phyloP scores from a whole-genome alignment of 2,113 vertebrate species.

The Lagenorhynchus albirostris region DNA sequence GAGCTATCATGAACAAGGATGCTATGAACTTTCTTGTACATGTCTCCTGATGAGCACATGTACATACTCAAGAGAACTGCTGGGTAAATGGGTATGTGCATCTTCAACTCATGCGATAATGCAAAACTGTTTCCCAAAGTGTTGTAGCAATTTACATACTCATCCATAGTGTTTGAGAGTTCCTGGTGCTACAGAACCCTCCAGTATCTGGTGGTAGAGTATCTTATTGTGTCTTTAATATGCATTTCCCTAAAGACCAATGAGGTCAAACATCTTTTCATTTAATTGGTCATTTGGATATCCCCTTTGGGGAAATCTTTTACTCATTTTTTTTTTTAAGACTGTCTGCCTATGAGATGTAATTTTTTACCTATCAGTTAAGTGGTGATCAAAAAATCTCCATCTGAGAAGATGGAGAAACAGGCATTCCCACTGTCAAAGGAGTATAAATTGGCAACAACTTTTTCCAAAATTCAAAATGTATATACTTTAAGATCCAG shows the following conservation, averaged over 20 bases:
- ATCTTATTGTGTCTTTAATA: neutral
- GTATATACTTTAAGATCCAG: neutral
- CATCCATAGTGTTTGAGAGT: neutral
- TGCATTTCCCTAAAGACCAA: neutral
- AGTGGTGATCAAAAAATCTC: neutral
- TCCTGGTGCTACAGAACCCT: neutral
- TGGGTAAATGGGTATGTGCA: neutral
- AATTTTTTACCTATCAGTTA: neutral
- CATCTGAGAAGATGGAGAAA: neutral
- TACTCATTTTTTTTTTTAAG: neutral
- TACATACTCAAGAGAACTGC: neutral
- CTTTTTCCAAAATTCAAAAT: neutral
- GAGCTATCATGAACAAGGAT: neutral
- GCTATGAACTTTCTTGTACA: neutral
- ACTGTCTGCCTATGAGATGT: neutral
- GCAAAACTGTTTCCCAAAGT: neutral
- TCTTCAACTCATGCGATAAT: neutral
- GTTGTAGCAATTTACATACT: neutral
- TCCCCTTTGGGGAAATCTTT: neutral
- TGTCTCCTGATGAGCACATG: neutral
- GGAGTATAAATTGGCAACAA: neutral
- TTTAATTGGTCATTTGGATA: neutral
- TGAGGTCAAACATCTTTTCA: neutral
- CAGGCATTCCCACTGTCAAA: neutral
- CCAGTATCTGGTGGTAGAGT: neutral